Percentiles rank a stretch among this genome's conserved stretches.
phyloP scores from a whole-genome alignment of 2,113 vertebrate genomes.

The Sturnira hondurensis region DNA sequence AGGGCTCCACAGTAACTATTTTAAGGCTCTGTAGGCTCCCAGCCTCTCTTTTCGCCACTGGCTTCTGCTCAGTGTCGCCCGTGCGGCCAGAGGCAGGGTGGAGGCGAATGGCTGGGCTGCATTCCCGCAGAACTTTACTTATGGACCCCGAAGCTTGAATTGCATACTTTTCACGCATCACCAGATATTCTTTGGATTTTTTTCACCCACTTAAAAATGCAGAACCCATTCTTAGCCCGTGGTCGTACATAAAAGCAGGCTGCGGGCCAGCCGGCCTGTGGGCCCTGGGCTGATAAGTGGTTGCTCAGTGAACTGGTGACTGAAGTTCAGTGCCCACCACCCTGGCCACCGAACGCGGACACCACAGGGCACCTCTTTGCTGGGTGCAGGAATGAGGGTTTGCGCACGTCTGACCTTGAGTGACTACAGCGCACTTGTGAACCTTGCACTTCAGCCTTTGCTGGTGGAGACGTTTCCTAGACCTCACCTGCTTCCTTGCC shows the following conservation, averaged over 20 bases:
- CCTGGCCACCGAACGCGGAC: background rate
- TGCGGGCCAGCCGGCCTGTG: background rate
- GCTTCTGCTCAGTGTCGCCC: background rate
- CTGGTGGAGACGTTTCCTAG: background rate
- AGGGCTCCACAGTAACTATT: background rate
- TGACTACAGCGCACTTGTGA: background rate
- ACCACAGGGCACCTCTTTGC: background rate
- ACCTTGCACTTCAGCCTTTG: background rate
- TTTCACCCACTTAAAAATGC: background rate
- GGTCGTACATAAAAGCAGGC: background rate
- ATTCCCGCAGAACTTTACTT: background rate
- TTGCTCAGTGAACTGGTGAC: background rate
- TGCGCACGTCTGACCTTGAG: background rate
- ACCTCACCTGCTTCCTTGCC: background rate
- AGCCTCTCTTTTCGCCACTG: background rate
- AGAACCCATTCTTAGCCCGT: background rate
- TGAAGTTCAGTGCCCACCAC: too few relatives aligned
- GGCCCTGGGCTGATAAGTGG: background rate
- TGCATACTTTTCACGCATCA: background rate
- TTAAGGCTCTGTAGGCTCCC: background rate
- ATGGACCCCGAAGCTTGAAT: background rate
- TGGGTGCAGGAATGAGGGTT: background rate
- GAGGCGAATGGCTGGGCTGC: background rate
- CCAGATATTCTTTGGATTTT: background rate
- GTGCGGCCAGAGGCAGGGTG: background rate